phyloP scores from a whole-genome alignment of 2,797 vertebrate genomes.

The Lithobates pipiens region DNA sequence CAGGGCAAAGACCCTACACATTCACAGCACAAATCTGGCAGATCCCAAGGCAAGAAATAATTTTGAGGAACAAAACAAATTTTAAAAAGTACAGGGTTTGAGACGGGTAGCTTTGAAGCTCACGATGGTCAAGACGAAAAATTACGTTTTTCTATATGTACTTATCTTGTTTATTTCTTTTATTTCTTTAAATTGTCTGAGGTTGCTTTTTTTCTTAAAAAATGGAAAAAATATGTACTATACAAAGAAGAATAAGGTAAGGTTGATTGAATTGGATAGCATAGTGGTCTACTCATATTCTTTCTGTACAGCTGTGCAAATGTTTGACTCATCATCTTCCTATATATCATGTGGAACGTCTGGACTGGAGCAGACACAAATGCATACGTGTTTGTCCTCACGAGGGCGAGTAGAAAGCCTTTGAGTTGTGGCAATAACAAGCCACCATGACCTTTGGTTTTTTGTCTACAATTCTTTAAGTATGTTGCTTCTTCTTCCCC shows the following conservation, averaged over 20 bases:
- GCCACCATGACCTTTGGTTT: slow-evolving; percentile 78
- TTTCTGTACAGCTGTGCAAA: slow-evolving; percentile 50
- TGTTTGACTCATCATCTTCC: slow-evolving; percentile 40
- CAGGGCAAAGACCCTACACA: slow-evolving; percentile 75
- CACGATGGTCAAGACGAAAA: slow-evolving; percentile 58
- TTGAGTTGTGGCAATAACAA: slow-evolving; percentile 67
- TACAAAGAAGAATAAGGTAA: slow-evolving; percentile 38
- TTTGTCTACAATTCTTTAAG: slow-evolving; percentile 64
- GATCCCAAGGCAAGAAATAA: slow-evolving; percentile 85
- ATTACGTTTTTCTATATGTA: slow-evolving; percentile 55
- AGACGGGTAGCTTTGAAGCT: slow-evolving; percentile 52
- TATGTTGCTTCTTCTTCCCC: slow-evolving; percentile 58
- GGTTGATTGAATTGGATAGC: slow-evolving; percentile 36
- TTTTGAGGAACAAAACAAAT: slow-evolving; percentile 80
- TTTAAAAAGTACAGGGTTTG: slow-evolving; percentile 60
- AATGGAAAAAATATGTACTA: slow-evolving; percentile 34
- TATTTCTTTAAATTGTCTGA: slow-evolving; percentile 34
- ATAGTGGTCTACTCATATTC: slow-evolving; percentile 40
- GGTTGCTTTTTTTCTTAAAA: slow-evolving; percentile 18
- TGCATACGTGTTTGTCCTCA: slow-evolving; percentile 42
- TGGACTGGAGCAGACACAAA: slow-evolving; percentile 42
- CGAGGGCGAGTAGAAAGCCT: slow-evolving; percentile 65
- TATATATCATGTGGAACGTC: slow-evolving; percentile 32
- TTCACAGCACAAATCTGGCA: slow-evolving; percentile 90
- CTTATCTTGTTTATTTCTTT: slow-evolving; percentile 36